Base-by-base conservation (phyloP, 1,140 invertebrate genomes). In the Heliconius himera region DNA sequence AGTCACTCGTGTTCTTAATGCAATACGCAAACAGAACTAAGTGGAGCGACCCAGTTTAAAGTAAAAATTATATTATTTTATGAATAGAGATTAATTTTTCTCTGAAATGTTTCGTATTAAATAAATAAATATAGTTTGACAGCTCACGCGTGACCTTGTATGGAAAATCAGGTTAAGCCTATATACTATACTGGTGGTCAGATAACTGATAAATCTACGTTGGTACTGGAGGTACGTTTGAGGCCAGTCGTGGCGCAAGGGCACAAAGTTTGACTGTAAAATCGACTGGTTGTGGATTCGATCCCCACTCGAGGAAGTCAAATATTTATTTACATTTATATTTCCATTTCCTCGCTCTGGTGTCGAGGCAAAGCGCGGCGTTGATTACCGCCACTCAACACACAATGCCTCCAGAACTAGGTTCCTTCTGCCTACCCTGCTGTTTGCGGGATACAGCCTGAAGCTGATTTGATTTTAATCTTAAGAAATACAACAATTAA, bases 1-100 rank as follows among this genome's bases (percentile, higher is more conserved):
- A 66, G 60, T 66, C 13, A 66, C 60, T 66, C 60, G 26, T 29
- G 60, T 29, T 66, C 26, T 66, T 66, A 66, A 66, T 29, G 60
- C 60, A 66, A 66, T 29, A 3, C 3, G 26, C 60, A 66, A 66
- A 66, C 60, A 66, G 29, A 66, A 26, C 22, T 66, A 66, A 29
- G 26, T 66, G 1, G 22, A 66, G 60, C 60, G 60, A 66, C 60
- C 60, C 26, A 66, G 4, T 66, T 66, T 66, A 66, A 13, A 1
- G 22, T 6, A 66, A 66, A 66, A 66, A 66, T 29, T 66, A 66
- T 66, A 29, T 66, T 66, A 66, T 66, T 66, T 66, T 29, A 66
- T 66, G 60, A 66, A 66, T 66, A 16, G 60, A 66, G 60, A 66
- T 66, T 29, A 26, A 13, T 66, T 60, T 29, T 66, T 16, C 20